Evolutionary conservation across 2,113 vertebrate genomes (phyloP).

Genomic region (Oncorhynchus nerka): DNA sequence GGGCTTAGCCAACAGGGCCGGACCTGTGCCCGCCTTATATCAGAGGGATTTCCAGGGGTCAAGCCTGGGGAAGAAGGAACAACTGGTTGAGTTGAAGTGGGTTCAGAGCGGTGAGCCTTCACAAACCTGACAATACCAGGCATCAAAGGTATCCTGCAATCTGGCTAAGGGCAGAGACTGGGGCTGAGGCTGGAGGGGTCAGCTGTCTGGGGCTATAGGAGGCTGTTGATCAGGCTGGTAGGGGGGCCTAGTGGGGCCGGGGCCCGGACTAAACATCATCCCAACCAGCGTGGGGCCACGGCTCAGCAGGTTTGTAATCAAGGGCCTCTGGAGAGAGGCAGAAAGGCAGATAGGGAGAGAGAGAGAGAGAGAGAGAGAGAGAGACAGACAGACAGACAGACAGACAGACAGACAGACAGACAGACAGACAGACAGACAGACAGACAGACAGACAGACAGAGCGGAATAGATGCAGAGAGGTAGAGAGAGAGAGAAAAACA

Average conservation of each 20-base stretch:
- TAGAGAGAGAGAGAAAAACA: not conserved
- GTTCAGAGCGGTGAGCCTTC: not conserved
- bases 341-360: not conserved
- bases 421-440: no score
- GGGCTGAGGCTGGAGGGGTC: not conserved
- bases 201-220: conserved; percentile 32
- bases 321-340: conserved; percentile 46
- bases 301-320: conserved; percentile 41
- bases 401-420: no score
- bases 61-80: not conserved
- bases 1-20: not conserved
- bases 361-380: not conserved
- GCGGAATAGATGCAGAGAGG: not conserved
- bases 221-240: conserved; percentile 5
- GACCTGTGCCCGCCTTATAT: not conserved
- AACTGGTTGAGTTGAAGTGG: not conserved
- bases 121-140: not conserved
- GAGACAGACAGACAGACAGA: no score
- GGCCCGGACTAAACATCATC: conserved; percentile 20
- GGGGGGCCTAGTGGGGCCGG: conserved; percentile 33
- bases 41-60: not conserved
- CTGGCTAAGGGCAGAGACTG: not conserved
- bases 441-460: not conserved
- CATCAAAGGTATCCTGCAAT: not conserved
- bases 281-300: conserved; percentile 39